phyloP scores from a whole-genome alignment of 2,797 vertebrate species.

The Falco novaeseelandiae region DNA sequence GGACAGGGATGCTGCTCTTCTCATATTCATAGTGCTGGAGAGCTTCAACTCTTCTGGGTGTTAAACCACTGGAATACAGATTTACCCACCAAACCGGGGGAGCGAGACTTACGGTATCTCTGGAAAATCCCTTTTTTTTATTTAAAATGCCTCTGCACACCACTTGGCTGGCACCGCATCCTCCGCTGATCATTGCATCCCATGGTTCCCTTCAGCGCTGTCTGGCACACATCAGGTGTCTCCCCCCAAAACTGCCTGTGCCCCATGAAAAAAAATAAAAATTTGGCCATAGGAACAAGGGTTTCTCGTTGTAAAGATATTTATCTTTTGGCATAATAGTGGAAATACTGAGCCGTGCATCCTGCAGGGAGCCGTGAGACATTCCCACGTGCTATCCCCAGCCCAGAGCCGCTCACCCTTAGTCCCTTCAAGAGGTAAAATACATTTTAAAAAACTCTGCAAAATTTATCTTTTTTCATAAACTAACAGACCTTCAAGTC shows the following conservation, averaged over 20 bases:
- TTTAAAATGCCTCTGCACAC: not conserved
- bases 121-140: not conserved
- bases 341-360: rapidly evolving
- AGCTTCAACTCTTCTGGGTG: not conserved
- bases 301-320: not conserved
- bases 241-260: not conserved
- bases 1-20: not conserved
- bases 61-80: not conserved
- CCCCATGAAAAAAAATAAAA: no score
- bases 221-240: rapidly evolving
- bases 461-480: not conserved
- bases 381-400: rapidly evolving
- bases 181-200: rapidly evolving
- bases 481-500: not conserved
- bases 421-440: not conserved
- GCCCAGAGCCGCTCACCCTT: rapidly evolving
- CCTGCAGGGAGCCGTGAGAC: not conserved
- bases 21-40: not conserved
- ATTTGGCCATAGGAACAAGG: not conserved
- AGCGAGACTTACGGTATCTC: not conserved
- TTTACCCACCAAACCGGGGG: not conserved
- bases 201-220: rapidly evolving
- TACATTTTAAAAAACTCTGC: not conserved
- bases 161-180: not conserved
- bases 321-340: not conserved